Conservation (phyloP, 23 tunicate species). For the Clavelina lepadiformis region DNA sequence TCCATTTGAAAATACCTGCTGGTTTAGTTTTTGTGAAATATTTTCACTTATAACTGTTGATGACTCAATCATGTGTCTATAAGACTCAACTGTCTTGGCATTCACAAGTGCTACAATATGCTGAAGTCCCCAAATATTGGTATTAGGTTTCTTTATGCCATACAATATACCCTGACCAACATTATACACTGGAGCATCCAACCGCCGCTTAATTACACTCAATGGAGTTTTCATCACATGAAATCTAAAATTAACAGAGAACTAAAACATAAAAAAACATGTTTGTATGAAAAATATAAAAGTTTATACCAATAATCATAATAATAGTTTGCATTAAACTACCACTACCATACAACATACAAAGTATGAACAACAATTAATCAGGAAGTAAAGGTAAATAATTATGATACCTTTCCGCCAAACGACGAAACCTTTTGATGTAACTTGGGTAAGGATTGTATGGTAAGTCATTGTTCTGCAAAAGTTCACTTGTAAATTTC, state of each 20-base stretch:
- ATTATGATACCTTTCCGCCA: conserved; percentile 67
- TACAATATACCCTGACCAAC: conserved; percentile 13
- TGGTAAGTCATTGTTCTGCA: conserved; percentile 42
- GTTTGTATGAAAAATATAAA: too few relatives aligned
- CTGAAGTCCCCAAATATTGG: conserved; percentile 57
- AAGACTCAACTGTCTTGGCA: conserved; percentile 23
- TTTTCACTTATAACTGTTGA: conserved; percentile 6
- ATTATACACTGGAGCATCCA: conserved; percentile 17
- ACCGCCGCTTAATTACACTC: neutral
- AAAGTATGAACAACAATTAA: too few relatives aligned
- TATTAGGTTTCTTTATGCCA: conserved; percentile 12
- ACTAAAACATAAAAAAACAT: too few relatives aligned
- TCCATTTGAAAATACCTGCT: neutral
- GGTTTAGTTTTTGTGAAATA: conserved; percentile 6
- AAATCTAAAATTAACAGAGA: conserved; percentile 27
- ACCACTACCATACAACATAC: too few relatives aligned
- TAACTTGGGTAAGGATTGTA: conserved; percentile 90
- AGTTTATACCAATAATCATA: too few relatives aligned
- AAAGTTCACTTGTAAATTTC: conserved; percentile 34
- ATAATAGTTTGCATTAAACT: too few relatives aligned
- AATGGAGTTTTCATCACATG: conserved; percentile 7
- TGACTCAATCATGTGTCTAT: conserved; percentile 1
- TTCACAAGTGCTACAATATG: conserved; percentile 62
- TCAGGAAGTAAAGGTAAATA: too few relatives aligned
- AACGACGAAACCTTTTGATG: conserved; percentile 29